Evolutionary conservation across 2,797 vertebrate species (phyloP).

Genomic region (Siniperca undulata): DNA sequence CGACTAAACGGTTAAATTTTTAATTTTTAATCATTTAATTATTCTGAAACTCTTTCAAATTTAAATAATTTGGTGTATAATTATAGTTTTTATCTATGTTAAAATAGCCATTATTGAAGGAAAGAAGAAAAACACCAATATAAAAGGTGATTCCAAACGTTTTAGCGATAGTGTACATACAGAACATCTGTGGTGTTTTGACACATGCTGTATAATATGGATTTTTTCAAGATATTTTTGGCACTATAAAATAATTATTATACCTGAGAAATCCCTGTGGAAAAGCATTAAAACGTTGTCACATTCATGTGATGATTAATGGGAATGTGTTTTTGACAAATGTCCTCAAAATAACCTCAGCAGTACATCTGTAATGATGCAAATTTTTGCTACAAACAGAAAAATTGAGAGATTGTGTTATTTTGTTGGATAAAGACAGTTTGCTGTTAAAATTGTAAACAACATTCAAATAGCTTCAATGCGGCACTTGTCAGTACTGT

Average conservation of each 20-base stretch:
- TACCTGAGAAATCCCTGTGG: conserved; percentile 4
- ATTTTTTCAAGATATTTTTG: conserved; percentile 1
- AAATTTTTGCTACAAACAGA: conserved; percentile 33
- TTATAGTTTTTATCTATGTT: no score
- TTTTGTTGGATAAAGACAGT: conserved; percentile 21
- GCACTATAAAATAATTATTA: background rate
- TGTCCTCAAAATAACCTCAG: conserved; percentile 27
- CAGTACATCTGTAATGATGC: conserved; percentile 26
- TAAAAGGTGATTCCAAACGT: no score
- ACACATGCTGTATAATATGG: background rate
- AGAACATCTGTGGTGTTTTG: background rate
- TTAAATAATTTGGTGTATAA: no score
- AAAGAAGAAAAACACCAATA: no score
- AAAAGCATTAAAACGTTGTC: background rate
- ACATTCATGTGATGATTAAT: conserved; percentile 28
- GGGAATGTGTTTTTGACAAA: conserved; percentile 32
- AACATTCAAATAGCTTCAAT: conserved; percentile 1
- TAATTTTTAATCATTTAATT: no score
- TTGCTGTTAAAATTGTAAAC: conserved; percentile 26
- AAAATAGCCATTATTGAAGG: no score
- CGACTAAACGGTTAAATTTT: no score
- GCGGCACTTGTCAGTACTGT: conserved; percentile 15
- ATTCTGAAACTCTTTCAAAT: no score
- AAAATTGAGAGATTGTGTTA: background rate
- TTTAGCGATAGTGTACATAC: no score